Evolutionary conservation across 2,113 vertebrate genomes (phyloP), one percentile per base, ranked within the genome.

Genomic region (Climacteris rufus): DNA sequence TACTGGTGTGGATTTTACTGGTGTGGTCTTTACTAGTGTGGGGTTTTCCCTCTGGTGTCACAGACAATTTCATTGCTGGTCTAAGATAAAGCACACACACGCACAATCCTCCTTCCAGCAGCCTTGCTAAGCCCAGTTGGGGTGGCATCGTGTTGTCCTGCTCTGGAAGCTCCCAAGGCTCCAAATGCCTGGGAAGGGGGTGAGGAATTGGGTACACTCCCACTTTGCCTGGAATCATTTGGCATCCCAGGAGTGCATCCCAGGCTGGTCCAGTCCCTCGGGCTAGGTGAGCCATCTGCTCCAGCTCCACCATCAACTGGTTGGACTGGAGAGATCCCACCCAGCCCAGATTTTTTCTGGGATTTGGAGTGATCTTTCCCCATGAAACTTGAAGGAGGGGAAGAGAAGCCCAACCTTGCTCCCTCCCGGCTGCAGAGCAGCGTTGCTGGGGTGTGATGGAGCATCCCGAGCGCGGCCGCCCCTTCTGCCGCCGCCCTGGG

Each of bases 221-320:
- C 63, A 22, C 28, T 6, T 0, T 33, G 21, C 42, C 56, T 11
- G 61, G 70, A 6, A 17, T n/a, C 77, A 0, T 22, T 30, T 4
- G 25, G 27, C 64, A 68, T 2, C 52, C 35, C 70, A 4, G 12
- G 19, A 33, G 35, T 1, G 37, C 39, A 47, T 33, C 71, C 33
- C 3, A 19, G 28, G 19, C 0, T 1, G 3, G 3, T 19, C 14
- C 9, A 0, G 8, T 22, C 61, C 33, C 45, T 20, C 0, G 3
- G 4, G 13, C 52, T 28, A 30, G 35, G 7, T 28, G 13, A 82
- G 22, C 72, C 4, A 0, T 21, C 53, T 7, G 6, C 70, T 80
- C 75, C 44, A 39, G 22, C 75, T 44, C 52, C 63, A 45, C 30
- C 7, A 0, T 22, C 6, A 30, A 11, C 6, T 10, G 37, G 2